These are phyloP conservation scores for Numida meleagris DNA, from an alignment of 2,113 vertebrate species.

Conservation along the genomic window DNA sequence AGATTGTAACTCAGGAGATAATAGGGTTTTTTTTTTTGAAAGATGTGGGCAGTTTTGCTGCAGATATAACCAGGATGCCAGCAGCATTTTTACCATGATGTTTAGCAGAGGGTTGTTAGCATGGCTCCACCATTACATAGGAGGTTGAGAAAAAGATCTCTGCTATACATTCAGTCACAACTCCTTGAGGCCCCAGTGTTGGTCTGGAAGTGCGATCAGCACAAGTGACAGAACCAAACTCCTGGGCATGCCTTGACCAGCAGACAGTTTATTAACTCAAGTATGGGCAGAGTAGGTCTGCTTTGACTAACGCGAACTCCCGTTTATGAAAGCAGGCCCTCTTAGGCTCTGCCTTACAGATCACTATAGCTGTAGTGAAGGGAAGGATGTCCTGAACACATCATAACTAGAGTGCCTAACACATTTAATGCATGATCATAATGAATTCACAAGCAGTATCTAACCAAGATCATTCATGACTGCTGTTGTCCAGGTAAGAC, in stretches of 20 bases:
- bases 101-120: background rate
- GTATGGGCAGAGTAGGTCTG: background rate
- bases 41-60: background rate
- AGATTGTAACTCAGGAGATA: background rate
- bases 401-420: background rate
- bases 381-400: too few relatives aligned
- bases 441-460: background rate
- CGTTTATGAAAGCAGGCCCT: background rate
- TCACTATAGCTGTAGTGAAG: background rate
- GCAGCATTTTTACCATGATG: background rate
- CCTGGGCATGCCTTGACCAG: background rate
- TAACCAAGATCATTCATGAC: background rate
- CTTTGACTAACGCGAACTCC: background rate
- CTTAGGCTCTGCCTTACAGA: background rate
- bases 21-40: background rate
- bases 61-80: background rate
- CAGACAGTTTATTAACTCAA: background rate
- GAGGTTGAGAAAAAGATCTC: background rate
- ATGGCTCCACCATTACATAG: background rate
- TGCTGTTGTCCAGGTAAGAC: background rate
- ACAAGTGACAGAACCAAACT: background rate
- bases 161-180: background rate
- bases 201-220: background rate
- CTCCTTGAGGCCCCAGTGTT: background rate
- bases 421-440: background rate